Base-by-base conservation (phyloP, 2,113 vertebrate genomes). In the Riparia riparia region DNA sequence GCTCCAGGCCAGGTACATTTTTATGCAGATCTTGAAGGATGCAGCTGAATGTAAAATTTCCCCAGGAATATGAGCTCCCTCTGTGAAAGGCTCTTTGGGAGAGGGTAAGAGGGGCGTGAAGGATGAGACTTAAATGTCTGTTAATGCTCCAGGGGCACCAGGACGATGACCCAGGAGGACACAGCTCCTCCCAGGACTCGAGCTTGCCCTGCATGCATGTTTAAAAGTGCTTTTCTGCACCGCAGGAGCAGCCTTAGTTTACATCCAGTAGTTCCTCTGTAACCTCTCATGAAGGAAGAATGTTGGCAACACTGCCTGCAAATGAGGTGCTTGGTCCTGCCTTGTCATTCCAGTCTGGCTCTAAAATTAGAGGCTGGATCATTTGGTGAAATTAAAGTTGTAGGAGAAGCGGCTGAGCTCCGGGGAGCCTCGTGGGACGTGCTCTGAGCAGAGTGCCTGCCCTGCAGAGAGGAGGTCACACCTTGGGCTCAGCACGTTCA, bases 271-370 rank as follows among this genome's bases (percentile, higher is more conserved):
- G 54, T 71, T 86, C 80, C 69, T 64, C 76, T 91, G 68, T 60
- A 86, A 63, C 83, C 65, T 34, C 32, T 66, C 49, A 51, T 68
- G 69, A 74, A 71, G 73, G 24, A 74, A 31, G 72, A 63, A 82
- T 31, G 44, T 82, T 92, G 7, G 21, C 80, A 74, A 5, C 37
- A 0, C 65, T 86, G 76, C 72, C 86, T 84, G 15, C 82, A 83
- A 54, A 80, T 51, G 85, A 93, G 80, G 29, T 39, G 3, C 74
- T 90, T 15, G 19, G 39, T 72, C 51, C 63, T 92, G 58, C 91
- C 88, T 51, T 61, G 77, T 84, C 57, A 54, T 90, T 95, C 93
- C 81, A 81, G 93, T 77, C 89, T 64, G 91, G 26, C 77, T 58
- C 31, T 85, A 14, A 57, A 73, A 86, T 92, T 63, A 85, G 65